These are phyloP conservation scores for Chromis chromis DNA, from an alignment of 2,797 vertebrate genomes.

Conservation along the genomic window DNA sequence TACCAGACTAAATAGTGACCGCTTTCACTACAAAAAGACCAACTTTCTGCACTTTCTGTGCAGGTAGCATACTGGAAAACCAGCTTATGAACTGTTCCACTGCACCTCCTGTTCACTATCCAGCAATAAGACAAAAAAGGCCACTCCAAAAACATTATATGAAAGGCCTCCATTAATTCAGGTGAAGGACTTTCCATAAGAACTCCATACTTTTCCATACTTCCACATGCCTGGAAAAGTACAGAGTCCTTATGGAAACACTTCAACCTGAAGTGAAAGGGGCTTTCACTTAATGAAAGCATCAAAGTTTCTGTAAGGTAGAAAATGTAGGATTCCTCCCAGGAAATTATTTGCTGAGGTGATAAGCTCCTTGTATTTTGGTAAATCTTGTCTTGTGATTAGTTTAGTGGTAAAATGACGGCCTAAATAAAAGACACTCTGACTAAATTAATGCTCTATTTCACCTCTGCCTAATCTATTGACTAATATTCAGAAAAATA, in stretches of 20 bases:
- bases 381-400: slow-evolving; percentile 5
- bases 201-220: slow-evolving; percentile 45
- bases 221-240: slow-evolving; percentile 56
- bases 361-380: background rate
- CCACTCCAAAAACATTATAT: slow-evolving; percentile 53
- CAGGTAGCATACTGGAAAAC: slow-evolving; percentile 43
- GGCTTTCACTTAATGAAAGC: slow-evolving; percentile 46
- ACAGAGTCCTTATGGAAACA: slow-evolving; percentile 30
- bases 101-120: slow-evolving; percentile 5
- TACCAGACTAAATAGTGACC: background rate
- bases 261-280: slow-evolving; percentile 46
- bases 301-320: slow-evolving; percentile 8
- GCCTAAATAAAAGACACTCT: background rate
- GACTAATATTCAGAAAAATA: background rate
- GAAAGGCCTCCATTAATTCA: slow-evolving; percentile 66
- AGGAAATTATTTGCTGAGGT: slow-evolving; percentile 3
- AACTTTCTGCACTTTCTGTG: background rate
- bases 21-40: slow-evolving; percentile 9
- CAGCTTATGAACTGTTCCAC: slow-evolving; percentile 38
- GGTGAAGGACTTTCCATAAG: slow-evolving; percentile 53
- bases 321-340: background rate
- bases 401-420: background rate
- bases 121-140: slow-evolving; percentile 26
- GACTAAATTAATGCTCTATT: background rate
- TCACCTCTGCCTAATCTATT: background rate